Percentiles rank a stretch among this genome's conserved stretches.
These are phyloP conservation scores for Ylistrum balloti DNA, from an alignment of 1,140 invertebrate species.

Conservation along the genomic window DNA sequence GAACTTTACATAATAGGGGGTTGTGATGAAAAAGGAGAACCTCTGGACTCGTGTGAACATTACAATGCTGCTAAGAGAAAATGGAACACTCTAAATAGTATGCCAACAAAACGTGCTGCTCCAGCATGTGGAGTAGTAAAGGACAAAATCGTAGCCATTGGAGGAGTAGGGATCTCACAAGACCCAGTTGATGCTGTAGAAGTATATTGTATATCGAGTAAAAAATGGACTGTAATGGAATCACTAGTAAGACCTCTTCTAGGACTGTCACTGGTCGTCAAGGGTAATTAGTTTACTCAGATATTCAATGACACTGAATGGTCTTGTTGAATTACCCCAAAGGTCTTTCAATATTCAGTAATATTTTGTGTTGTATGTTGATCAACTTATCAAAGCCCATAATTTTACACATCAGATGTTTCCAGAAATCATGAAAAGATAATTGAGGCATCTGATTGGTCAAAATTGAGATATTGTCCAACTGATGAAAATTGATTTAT, in stretches of 20 bases:
- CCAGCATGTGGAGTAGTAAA: constrained; percentile 74
- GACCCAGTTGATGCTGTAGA: constrained; percentile 79
- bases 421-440: too few relatives aligned
- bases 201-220: constrained; percentile 74
- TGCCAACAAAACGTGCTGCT: constrained; percentile 79
- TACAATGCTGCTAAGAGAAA: constrained; percentile 75
- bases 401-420: too few relatives aligned
- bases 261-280: constrained; percentile 77
- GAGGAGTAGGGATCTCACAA: constrained; percentile 77
- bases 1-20: constrained; percentile 79
- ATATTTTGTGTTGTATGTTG: too few relatives aligned
- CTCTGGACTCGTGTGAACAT: constrained; percentile 77
- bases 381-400: too few relatives aligned
- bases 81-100: constrained; percentile 74
- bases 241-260: constrained; percentile 69
- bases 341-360: too few relatives aligned
- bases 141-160: constrained; percentile 78
- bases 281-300: constrained; percentile 66
- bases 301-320: too few relatives aligned
- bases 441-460: too few relatives aligned
- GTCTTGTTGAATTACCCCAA: too few relatives aligned
- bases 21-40: constrained; percentile 79
- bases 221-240: constrained; percentile 75
- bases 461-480: too few relatives aligned
- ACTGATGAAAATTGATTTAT: too few relatives aligned